These are phyloP conservation scores for Xestia rhomboidea DNA, from an alignment of 2,888 invertebrate species.

Conservation along the genomic window DNA sequence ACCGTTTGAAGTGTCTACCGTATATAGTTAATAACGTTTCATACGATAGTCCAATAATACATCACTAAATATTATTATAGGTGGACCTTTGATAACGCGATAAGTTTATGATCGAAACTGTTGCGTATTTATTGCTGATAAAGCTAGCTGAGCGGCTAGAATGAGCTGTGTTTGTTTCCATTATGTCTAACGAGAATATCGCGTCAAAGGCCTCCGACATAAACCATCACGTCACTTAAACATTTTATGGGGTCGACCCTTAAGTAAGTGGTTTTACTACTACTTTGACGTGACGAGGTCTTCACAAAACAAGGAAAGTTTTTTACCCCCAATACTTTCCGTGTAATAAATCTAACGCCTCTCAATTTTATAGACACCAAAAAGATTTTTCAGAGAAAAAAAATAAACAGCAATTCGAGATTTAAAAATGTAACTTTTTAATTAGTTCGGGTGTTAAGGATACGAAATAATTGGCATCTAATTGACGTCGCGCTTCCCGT, in stretches of 20 bases:
- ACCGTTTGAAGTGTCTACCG: slow-evolving; percentile 4
- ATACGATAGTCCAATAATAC: slow-evolving; percentile 37
- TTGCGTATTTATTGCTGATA: slow-evolving; percentile 58
- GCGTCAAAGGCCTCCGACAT: slow-evolving; percentile 56
- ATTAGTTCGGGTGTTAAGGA: slow-evolving; percentile 12
- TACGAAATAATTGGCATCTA: slow-evolving; percentile 27
- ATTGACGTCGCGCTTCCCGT: background rate
- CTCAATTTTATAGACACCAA: slow-evolving; percentile 10
- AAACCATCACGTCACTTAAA: slow-evolving; percentile 63
- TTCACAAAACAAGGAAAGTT: slow-evolving; percentile 47
- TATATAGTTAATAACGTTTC: slow-evolving; percentile 33
- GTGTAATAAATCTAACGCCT: background rate
- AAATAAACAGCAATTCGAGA: background rate
- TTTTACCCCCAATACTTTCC: slow-evolving; percentile 23
- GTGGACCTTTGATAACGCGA: slow-evolving; percentile 38
- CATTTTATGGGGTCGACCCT: slow-evolving; percentile 62
- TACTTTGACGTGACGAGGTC: slow-evolving; percentile 41
- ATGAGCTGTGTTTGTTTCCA: slow-evolving; percentile 58
- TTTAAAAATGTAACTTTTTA: slow-evolving; percentile 11
- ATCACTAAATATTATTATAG: slow-evolving; percentile 40
- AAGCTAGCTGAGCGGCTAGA: slow-evolving; percentile 44
- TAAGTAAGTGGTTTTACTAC: slow-evolving; percentile 61
- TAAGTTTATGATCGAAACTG: slow-evolving; percentile 33
- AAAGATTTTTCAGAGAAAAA: background rate
- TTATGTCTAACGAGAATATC: slow-evolving; percentile 59